phyloP scores from a whole-genome alignment of 2,113 vertebrate genomes.

The Takifugu bimaculatus region DNA sequence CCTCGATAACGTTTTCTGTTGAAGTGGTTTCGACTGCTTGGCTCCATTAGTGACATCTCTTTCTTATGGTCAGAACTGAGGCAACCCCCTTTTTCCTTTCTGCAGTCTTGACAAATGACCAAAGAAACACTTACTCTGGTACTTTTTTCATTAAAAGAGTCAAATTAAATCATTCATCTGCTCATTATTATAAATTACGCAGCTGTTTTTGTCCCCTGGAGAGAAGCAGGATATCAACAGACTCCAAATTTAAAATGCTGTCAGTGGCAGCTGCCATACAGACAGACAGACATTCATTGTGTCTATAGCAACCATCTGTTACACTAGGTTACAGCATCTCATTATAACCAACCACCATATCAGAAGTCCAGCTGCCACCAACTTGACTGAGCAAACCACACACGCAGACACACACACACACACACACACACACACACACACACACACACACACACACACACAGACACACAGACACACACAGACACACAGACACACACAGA shows the following conservation, averaged over 20 bases:
- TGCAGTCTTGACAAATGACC: background rate
- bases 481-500: background rate
- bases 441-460: background rate
- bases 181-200: background rate
- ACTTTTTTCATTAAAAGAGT: background rate
- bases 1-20: constrained; percentile 10
- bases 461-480: background rate
- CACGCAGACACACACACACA: no score
- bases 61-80: background rate
- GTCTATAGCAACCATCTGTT: constrained; percentile 9
- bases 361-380: background rate
- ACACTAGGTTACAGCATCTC: background rate
- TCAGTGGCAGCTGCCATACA: background rate
- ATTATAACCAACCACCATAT: background rate
- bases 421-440: no score
- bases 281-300: background rate
- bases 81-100: background rate
- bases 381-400: no score
- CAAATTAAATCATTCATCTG: background rate
- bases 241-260: background rate
- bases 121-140: background rate
- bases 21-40: background rate
- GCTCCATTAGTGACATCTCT: constrained; percentile 14
- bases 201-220: background rate
- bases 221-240: no score